Evolutionary conservation across 2,113 vertebrate species (phyloP).

Genomic region (Micronycteris hirsuta): DNA sequence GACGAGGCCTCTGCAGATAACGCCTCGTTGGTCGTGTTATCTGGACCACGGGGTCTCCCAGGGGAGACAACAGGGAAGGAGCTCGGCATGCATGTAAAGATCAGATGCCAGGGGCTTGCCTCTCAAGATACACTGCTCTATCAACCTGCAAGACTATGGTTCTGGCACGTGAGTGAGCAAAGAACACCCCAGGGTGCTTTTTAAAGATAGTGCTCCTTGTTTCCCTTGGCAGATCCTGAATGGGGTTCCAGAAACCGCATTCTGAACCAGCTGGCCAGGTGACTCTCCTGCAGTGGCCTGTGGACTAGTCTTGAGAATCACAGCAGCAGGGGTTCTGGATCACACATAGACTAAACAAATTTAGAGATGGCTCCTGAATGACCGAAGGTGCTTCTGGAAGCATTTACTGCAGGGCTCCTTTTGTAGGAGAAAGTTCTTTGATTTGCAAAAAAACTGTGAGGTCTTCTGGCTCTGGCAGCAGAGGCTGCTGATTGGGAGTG

Average conservation of each 20-base stretch:
- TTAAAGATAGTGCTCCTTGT: neutral
- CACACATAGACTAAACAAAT: neutral
- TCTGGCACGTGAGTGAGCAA: neutral
- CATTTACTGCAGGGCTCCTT: neutral
- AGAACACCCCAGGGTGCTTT: neutral
- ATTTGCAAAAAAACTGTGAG: neutral
- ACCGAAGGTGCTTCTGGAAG: slow-evolving; percentile 30
- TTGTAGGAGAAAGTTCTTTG: neutral
- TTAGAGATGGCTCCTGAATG: neutral
- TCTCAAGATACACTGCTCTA: neutral
- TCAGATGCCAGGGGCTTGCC: neutral
- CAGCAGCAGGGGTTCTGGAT: neutral
- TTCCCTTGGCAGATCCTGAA: neutral
- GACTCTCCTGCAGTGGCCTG: neutral
- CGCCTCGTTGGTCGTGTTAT: neutral
- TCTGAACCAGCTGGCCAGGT: neutral
- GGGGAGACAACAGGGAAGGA: neutral
- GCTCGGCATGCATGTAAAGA: neutral
- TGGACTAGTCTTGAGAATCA: neutral
- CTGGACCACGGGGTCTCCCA: neutral
- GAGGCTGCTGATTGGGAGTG: neutral
- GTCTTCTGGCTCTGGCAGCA: neutral
- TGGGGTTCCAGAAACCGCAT: neutral
- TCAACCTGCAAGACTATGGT: neutral
- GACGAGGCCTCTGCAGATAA: neutral